Conservation (phyloP, 2,888 invertebrate species). For the Pristionchus mayeri region DNA sequence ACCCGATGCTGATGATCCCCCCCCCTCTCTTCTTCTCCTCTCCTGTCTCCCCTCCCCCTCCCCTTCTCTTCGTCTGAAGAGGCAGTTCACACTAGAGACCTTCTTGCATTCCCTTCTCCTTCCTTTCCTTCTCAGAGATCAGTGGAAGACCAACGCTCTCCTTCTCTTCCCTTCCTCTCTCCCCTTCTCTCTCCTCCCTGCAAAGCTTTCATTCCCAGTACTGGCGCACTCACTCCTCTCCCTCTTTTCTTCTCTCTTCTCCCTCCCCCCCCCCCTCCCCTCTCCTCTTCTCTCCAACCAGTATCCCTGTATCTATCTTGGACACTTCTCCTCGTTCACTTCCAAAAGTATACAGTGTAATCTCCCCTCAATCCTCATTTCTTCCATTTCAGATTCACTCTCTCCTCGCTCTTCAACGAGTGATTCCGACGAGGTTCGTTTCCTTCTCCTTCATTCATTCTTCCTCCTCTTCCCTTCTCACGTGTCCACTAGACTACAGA, state of each 20-base stretch:
- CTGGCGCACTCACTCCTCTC: neutral
- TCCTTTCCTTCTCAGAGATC: slow-evolving; percentile 11
- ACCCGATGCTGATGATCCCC: neutral
- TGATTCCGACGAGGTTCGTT: neutral
- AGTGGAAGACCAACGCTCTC: neutral
- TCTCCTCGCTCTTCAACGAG: neutral
- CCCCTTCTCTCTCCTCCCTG: neutral
- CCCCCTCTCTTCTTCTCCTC: neutral
- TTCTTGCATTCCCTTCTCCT: neutral
- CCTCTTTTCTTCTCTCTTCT: neutral
- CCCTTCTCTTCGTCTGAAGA: neutral
- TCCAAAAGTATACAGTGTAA: neutral
- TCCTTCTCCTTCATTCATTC: neutral
- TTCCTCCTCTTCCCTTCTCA: neutral
- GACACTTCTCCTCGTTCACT: neutral
- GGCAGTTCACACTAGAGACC: neutral
- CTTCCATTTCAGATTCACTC: neutral
- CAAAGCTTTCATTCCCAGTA: neutral
- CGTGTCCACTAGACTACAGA: slow-evolving; percentile 4
- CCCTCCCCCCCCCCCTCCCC: neutral
- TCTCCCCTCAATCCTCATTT: neutral
- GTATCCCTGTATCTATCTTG: neutral
- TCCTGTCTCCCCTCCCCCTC: neutral
- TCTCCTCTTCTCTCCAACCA: neutral
- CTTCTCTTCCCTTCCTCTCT: too few species aligned